Percentiles rank a stretch among this genome's conserved stretches.
Evolutionary conservation across 2,113 vertebrate species (phyloP).

Genomic region (Zingel zingel): DNA sequence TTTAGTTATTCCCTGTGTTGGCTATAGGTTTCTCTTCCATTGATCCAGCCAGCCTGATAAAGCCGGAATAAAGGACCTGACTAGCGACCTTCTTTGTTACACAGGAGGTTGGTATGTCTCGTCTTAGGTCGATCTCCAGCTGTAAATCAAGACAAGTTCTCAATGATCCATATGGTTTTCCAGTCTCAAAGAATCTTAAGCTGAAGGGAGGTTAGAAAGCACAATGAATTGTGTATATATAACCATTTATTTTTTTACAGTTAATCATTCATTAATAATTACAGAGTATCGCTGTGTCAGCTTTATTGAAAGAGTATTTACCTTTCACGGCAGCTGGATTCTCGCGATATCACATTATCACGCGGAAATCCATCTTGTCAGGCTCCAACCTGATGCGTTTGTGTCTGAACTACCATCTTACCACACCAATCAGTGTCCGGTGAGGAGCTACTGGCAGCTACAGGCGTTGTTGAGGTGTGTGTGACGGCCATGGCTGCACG

Average conservation of each 20-base stretch:
- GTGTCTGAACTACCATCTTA: no score
- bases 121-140: slow-evolving; percentile 21
- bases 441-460: no score
- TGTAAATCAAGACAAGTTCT: slow-evolving; percentile 29
- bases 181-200: background rate
- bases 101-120: background rate
- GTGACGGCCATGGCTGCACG: no score
- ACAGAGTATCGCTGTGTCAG: background rate
- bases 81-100: background rate
- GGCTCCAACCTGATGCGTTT: no score
- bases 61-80: slow-evolving; percentile 26
- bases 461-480: no score
- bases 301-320: background rate
- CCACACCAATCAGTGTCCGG: no score
- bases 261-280: no score
- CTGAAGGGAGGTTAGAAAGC: background rate
- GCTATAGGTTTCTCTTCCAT: slow-evolving; percentile 23
- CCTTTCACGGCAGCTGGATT: no score
- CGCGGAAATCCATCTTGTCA: no score
- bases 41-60: slow-evolving; percentile 25
- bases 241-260: background rate
- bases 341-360: no score
- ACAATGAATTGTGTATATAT: background rate
- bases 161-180: background rate
- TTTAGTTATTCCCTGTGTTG: slow-evolving; percentile 8